Evolutionary conservation across 2,888 invertebrate genomes (phyloP), one percentile per base, ranked within the genome.

Genomic region (Rhagonycha lutea): DNA sequence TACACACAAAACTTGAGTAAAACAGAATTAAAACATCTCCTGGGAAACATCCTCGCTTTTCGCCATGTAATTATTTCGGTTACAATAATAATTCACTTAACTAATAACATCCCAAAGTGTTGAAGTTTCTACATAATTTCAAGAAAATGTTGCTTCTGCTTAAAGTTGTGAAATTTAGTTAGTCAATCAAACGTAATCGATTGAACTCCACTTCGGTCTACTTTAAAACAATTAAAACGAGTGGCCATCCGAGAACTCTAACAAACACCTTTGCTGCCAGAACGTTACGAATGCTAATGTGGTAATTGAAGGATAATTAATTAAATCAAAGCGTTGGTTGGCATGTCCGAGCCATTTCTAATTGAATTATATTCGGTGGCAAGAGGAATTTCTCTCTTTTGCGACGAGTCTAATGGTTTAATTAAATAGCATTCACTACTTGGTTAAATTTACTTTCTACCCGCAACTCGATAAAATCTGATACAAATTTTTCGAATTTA

Each of bases 271-370:
- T 80, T 79, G 74, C 79, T 80, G 80, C 75, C 79, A 79, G 78
- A 79, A 78, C 79, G 80, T 74, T 79, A 75, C 78, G 82, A 83
- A 83, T 82, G 81, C 81, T 84, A 84, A 85, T 84, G 83, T 79
- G 82, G 81, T 85, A 85, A 85, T 85, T 85, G 83, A 84, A 85
- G 84, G 83, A 83, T 85, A 86, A 85, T 85, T 85, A 85, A 85
- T 85, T 84, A 80, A 83, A 85, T 85, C 82, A 84, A 84, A 82
- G 81, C 78, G 80, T 80, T 78, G 79, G 83, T 80, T 81, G 80
- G 82, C 75, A 82, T 82, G 83, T 83, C 81, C 82, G 80, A 81
- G 81, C 80, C 79, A 80, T 82, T 79, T 80, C 79, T 82, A 83
- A 84, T 84, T 84, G 80, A 83, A 84, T 84, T 83, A 83, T 81